Conservation (phyloP, 2,888 invertebrate genomes). For the Teleiodes luculella region DNA sequence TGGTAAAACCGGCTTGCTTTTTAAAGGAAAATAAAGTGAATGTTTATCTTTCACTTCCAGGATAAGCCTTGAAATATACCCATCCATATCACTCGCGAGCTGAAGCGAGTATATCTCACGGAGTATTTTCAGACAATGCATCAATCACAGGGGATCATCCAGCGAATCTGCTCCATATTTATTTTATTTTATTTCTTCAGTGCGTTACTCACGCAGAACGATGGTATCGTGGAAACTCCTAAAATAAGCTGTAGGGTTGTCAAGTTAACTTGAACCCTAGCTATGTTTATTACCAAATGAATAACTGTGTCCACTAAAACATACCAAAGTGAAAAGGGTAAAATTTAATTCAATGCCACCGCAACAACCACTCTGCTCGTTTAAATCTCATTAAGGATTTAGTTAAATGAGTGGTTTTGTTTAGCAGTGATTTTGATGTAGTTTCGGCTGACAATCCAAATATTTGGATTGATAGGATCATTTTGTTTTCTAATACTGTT, state of each 20-base stretch:
- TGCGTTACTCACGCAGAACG: slow-evolving; percentile 15
- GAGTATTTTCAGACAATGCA: slow-evolving; percentile 33
- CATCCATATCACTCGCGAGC: not conserved
- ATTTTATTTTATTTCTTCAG: slow-evolving; percentile 35
- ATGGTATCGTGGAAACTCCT: slow-evolving; percentile 1
- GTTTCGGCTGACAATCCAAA: not conserved
- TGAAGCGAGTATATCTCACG: not conserved
- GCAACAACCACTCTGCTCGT: slow-evolving; percentile 1
- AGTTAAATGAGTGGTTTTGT: not conserved
- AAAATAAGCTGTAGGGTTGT: slow-evolving; percentile 13
- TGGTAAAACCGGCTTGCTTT: too few relatives aligned
- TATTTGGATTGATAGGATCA: too few relatives aligned
- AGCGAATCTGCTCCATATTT: slow-evolving; percentile 38
- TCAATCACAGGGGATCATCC: slow-evolving; percentile 47
- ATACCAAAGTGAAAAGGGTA: slow-evolving; percentile 6
- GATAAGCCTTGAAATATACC: slow-evolving; percentile 1
- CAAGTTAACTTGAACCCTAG: not conserved
- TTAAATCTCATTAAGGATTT: not conserved
- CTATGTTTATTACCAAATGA: not conserved
- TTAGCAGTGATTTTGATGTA: not conserved
- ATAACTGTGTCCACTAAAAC: not conserved
- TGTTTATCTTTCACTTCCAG: not conserved
- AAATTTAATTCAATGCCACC: slow-evolving; percentile 13
- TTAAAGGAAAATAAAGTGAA: too few relatives aligned
- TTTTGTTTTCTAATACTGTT: too few relatives aligned